Conservation (phyloP, 2,113 vertebrate species). For the Otis tarda region DNA sequence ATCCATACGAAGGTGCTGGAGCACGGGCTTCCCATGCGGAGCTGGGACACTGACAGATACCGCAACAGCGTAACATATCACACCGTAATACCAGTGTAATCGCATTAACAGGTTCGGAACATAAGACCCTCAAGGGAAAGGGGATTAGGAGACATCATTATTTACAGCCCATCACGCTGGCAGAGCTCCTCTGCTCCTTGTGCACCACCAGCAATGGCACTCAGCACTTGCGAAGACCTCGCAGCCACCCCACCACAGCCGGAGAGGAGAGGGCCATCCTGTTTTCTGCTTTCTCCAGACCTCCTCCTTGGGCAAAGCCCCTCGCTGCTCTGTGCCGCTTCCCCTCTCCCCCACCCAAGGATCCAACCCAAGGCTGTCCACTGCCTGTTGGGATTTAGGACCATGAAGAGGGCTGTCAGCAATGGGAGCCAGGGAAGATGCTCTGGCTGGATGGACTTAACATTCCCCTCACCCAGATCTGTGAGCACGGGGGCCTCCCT, state of each 20-base stretch:
- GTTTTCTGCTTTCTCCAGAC: neutral
- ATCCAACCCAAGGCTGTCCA: neutral
- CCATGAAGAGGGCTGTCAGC: neutral
- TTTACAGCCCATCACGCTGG: neutral
- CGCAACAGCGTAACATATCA: fast-evolving
- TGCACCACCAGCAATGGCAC: neutral
- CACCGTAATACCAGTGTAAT: neutral
- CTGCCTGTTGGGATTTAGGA: neutral
- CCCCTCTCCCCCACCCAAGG: neutral
- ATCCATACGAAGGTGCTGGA: neutral
- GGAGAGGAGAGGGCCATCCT: too few species aligned
- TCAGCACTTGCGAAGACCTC: too few species aligned
- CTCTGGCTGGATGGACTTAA: neutral
- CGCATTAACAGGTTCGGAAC: neutral
- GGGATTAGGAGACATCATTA: neutral
- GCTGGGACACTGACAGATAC: neutral
- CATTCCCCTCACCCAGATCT: fast-evolving
- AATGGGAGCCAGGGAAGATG: neutral
- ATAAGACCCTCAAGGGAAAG: neutral
- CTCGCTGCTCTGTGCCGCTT: fast-evolving
- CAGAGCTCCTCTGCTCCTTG: neutral
- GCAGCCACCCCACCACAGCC: fast-evolving
- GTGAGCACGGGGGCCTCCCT: fast-evolving
- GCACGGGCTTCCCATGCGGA: fast-evolving
- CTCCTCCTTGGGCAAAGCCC: neutral